phyloP scores from a whole-genome alignment of 1,140 invertebrate species.

The Drosophila athabasca region DNA sequence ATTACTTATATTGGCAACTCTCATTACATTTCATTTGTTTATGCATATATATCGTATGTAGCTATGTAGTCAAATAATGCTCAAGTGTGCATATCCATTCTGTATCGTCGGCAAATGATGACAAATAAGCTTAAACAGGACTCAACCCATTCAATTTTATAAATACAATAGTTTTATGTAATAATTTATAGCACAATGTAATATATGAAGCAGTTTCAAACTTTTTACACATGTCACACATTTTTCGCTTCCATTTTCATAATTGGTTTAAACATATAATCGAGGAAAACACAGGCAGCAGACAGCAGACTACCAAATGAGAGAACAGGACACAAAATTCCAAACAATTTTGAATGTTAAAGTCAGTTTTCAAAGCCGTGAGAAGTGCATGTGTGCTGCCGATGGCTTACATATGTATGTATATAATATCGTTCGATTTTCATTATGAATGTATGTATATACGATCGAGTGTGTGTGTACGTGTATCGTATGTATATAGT shows the following conservation, averaged over 20 bases:
- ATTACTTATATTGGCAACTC: constrained; percentile 80
- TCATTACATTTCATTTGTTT: constrained; percentile 61
- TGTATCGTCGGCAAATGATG: constrained; percentile 37
- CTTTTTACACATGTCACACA: constrained; percentile 57
- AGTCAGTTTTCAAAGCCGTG: constrained; percentile 34
- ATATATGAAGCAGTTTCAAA: constrained; percentile 45
- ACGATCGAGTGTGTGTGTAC: constrained; percentile 49
- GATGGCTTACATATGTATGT: constrained; percentile 20
- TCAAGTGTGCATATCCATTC: constrained; percentile 43
- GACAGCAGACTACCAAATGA: constrained; percentile 1
- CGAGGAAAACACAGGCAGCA: constrained; percentile 31
- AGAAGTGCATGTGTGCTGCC: constrained; percentile 54
- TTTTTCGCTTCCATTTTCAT: constrained; percentile 11
- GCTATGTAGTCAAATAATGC: constrained; percentile 61
- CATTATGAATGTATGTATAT: constrained; percentile 30
- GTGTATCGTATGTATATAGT: constrained; percentile 56
- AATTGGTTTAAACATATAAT: constrained; percentile 22
- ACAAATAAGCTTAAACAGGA: constrained; percentile 47
- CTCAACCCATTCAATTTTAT: constrained; percentile 40
- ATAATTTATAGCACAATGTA: constrained; percentile 68
- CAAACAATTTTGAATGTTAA: constrained; percentile 37
- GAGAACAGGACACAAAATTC: constrained; percentile 34
- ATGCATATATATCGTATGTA: constrained; percentile 58
- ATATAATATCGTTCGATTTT: constrained; percentile 56
- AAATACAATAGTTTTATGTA: constrained; percentile 55